Percentiles rank a stretch among this genome's conserved stretches.
These are phyloP conservation scores for Cinclus mexicanus DNA, from an alignment of 2,113 vertebrate species.

Conservation along the genomic window DNA sequence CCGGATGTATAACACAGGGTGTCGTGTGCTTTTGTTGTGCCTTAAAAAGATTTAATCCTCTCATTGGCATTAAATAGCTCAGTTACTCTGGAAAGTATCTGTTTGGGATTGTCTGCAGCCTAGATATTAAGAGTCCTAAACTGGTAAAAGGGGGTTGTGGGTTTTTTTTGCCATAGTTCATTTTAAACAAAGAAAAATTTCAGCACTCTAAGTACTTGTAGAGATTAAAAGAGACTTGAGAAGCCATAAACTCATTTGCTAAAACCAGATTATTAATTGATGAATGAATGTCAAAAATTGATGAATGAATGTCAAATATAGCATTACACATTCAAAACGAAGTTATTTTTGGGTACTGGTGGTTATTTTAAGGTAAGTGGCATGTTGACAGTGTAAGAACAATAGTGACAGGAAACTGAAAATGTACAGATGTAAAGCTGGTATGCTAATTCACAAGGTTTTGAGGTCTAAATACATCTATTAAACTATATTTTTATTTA, in stretches of 20 bases:
- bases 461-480: background rate
- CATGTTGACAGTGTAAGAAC: background rate
- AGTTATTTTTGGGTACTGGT: background rate
- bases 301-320: background rate
- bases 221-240: background rate
- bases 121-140: background rate
- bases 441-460: background rate
- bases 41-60: background rate
- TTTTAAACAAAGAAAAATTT: background rate
- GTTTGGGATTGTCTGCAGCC: background rate
- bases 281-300: background rate
- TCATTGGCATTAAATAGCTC: background rate
- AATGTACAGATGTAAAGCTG: background rate
- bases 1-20: background rate
- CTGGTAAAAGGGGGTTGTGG: background rate
- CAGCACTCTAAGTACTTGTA: background rate
- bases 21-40: background rate
- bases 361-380: conserved; percentile 10
- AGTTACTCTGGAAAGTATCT: background rate
- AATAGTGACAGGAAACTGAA: background rate
- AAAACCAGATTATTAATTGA: background rate
- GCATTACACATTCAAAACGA: background rate
- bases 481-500: background rate
- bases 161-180: fast-evolving
- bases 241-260: background rate